These are phyloP conservation scores for Tachysurus fulvidraco DNA, from an alignment of 2,113 vertebrate species.

Conservation along the genomic window DNA sequence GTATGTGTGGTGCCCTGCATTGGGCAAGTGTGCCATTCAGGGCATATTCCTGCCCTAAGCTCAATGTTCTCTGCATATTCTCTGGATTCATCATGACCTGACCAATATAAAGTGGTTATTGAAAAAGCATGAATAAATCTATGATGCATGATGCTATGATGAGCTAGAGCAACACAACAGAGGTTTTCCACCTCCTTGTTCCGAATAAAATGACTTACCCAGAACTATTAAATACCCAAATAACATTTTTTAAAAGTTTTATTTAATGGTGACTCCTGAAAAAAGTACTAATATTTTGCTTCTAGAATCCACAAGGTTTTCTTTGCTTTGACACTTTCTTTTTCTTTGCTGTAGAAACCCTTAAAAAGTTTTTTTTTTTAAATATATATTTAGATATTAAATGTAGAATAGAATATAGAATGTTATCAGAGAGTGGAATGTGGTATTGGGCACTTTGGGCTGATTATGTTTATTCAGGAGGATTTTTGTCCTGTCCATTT, in stretches of 20 bases:
- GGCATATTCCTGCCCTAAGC: not conserved
- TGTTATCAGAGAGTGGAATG: too few species aligned
- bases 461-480: too few species aligned
- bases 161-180: not conserved
- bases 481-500: too few species aligned
- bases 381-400: too few species aligned
- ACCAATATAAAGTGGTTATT: not conserved
- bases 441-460: too few species aligned
- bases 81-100: not conserved
- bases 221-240: too few species aligned
- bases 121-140: not conserved
- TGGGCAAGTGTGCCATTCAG: not conserved
- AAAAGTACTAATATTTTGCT: not conserved
- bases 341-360: not conserved
- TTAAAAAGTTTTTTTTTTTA: not conserved
- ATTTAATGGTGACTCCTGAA: not conserved
- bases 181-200: not conserved
- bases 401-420: too few species aligned
- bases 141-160: not conserved
- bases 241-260: not conserved
- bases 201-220: not conserved
- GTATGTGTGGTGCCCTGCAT: not conserved
- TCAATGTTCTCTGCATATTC: not conserved
- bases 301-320: not conserved
- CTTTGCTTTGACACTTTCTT: not conserved